Conservation (phyloP, 2,797 vertebrate species). For the Ibycter americanus region DNA sequence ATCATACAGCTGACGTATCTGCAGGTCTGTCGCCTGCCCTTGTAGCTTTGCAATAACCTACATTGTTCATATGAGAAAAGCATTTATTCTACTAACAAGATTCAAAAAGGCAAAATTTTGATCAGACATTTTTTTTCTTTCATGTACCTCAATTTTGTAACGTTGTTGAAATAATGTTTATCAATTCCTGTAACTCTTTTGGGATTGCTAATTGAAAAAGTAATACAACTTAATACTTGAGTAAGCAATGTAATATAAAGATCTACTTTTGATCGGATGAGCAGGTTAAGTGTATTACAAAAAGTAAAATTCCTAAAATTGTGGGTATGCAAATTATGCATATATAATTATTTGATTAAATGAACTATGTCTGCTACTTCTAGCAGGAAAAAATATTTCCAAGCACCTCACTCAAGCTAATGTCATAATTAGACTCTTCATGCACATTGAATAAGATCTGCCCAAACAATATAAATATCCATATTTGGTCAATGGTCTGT, state of each 20-base stretch:
- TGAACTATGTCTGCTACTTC: not conserved
- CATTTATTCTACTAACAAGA: not conserved
- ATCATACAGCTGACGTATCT: not conserved
- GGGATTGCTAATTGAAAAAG: not conserved
- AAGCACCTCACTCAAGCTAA: constrained; percentile 82
- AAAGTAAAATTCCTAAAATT: not conserved
- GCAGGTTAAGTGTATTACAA: not conserved
- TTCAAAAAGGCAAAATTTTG: not conserved
- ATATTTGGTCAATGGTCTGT: constrained; percentile 85
- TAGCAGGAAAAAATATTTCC: not conserved
- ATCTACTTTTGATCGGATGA: not conserved
- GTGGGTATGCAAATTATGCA: not conserved
- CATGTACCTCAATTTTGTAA: not conserved
- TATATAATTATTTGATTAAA: not conserved
- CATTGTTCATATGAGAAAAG: not conserved
- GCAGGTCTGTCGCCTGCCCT: not conserved
- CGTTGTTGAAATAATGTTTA: not conserved
- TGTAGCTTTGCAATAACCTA: not conserved
- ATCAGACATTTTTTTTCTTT: not conserved
- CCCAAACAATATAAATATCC: constrained; percentile 86
- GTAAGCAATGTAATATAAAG: not conserved
- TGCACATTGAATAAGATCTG: constrained; percentile 83
- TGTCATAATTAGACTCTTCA: constrained; percentile 84
- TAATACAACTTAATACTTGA: not conserved
- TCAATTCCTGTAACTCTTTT: not conserved